Percentiles rank a stretch among this genome's conserved stretches.
phyloP scores from a whole-genome alignment of 1,140 invertebrate genomes.

The Calephelis virginiensis region DNA sequence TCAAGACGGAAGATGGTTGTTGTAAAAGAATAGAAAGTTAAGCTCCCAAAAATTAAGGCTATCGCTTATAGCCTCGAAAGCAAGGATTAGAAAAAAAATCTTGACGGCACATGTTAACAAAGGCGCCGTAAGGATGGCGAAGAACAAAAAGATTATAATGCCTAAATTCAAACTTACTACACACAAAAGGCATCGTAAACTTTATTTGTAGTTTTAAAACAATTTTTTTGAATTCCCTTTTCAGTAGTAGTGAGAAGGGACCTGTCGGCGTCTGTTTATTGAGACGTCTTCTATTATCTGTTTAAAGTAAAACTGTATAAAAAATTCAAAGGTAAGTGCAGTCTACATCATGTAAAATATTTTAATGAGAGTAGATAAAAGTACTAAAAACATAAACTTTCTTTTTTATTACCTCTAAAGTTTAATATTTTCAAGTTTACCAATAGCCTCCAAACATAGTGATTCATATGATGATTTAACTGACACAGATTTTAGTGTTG shows the following conservation, averaged over 20 bases:
- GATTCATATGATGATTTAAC: conserved; percentile 26
- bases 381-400: background rate
- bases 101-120: background rate
- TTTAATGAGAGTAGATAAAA: conserved; percentile 12
- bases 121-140: conserved; percentile 5
- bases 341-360: too few species aligned
- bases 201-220: conserved; percentile 15
- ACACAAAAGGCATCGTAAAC: conserved; percentile 2
- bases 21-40: conserved; percentile 5
- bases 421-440: background rate
- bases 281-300: conserved; percentile 8
- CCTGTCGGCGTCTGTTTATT: conserved; percentile 9
- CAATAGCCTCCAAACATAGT: conserved; percentile 7
- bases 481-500: conserved; percentile 35
- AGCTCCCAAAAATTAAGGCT: background rate
- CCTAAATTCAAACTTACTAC: conserved; percentile 15
- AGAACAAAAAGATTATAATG: conserved; percentile 12
- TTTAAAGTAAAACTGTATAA: background rate
- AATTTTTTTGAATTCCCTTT: conserved; percentile 10
- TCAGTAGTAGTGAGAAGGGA: conserved; percentile 11
- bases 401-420: conserved; percentile 2
- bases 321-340: background rate
- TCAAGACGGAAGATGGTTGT: background rate
- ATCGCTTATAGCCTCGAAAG: background rate
- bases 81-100: conserved; percentile 15